phyloP scores from a whole-genome alignment of 2,888 invertebrate species.

The Brassicogethes aeneus region DNA sequence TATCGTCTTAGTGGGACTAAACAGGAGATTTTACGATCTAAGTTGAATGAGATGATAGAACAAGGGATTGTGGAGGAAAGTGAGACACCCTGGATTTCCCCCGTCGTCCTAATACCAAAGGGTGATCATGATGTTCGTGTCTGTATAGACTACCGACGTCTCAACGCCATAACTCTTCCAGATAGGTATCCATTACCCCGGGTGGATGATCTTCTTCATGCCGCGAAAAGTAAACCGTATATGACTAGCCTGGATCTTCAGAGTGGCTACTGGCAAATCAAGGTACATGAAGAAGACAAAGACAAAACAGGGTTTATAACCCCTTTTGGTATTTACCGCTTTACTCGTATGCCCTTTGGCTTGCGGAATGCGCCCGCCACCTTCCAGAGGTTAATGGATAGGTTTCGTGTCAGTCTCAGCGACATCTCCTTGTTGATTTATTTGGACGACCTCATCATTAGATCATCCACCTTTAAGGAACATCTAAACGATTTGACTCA shows the following conservation, averaged over 20 bases:
- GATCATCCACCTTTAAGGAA: constrained; percentile 17
- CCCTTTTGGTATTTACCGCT: constrained; percentile 24
- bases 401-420: constrained; percentile 15
- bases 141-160: constrained; percentile 15
- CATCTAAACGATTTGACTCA: constrained; percentile 17
- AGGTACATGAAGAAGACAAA: constrained; percentile 7
- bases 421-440: constrained; percentile 18
- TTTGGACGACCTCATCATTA: constrained; percentile 22
- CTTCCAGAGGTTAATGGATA: constrained; percentile 21
- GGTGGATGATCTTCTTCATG: constrained; percentile 17
- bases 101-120: constrained; percentile 15
- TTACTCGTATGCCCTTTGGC: constrained; percentile 20
- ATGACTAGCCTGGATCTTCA: constrained; percentile 15
- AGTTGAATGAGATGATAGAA: no score
- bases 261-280: constrained; percentile 13
- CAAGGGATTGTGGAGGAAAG: no score
- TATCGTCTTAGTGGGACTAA: no score
- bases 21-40: no score
- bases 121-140: constrained; percentile 11
- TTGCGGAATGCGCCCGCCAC: constrained; percentile 21
- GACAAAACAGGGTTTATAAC: constrained; percentile 16
- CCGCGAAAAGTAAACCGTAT: constrained; percentile 5
- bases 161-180: constrained; percentile 17
- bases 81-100: constrained; percentile 9
- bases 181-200: constrained; percentile 18